Evolutionary conservation across 2,113 vertebrate genomes (phyloP), one percentile per base, ranked within the genome.

Genomic region (Amblyornis subalaris): DNA sequence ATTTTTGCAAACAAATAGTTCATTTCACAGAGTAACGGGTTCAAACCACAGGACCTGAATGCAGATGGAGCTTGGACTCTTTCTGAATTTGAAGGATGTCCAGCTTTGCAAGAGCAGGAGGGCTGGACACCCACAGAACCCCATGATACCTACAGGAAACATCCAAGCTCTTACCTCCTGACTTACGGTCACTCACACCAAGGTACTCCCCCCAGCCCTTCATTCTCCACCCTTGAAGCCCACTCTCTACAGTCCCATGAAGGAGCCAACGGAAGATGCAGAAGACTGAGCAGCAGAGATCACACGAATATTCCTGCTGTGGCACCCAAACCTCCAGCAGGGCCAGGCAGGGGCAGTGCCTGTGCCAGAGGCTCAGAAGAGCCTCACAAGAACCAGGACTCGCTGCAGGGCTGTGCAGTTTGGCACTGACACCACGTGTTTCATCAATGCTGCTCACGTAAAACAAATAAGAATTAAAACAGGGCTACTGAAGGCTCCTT

Each of bases 401-500:
- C 4, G 0, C 58, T 54, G 79, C 36, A 90, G 75, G n/a, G 64
- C 36, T 1, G 0, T 2, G 33, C 1, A 62, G 35, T 10, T 33
- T 83, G 67, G 83, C 90, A 72, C 6, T 4, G n/a, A 50, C 85
- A 35, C 45, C 2, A 21, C 1, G 0, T 11, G 25, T 55, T 80
- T 36, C 76, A 75, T 48, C 90, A 64, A 13, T 6, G 22, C 82
- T 76, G 78, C 89, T 93, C 80, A 54, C 12, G 2, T 54, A 33
- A 71, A 79, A n/a, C 35, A 70, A 83, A 55, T 3, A 64, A 19
- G 65, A 79, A 77, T 76, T 85, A 45, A 83, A 80, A 51, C 72
- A 53, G 44, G 71, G 75, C 85, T 93, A 53, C 55, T 20, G 75
- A 51, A 86, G 78, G 48, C 42, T 77, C 64, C 89, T 71, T 95